phyloP scores from a whole-genome alignment of 2,888 invertebrate species.

The Fragum sueziense region DNA sequence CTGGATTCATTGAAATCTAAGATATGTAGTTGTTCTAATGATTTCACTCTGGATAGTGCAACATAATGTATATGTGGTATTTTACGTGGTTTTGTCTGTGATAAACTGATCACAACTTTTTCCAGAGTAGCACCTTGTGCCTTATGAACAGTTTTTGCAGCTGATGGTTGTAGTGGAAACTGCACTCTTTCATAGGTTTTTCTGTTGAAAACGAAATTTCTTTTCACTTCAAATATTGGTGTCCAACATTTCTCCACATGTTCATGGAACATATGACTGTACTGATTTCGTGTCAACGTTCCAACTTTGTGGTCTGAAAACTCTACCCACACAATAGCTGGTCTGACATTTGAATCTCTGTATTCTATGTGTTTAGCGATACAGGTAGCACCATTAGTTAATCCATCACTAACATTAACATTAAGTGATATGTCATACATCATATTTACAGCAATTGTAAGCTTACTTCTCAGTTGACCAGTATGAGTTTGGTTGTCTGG shows the following conservation, averaged over 20 bases:
- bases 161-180: constrained; percentile 48
- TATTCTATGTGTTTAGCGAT: constrained; percentile 37
- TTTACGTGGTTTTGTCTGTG: constrained; percentile 1
- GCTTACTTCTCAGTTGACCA: constrained; percentile 21
- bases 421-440: constrained; percentile 45
- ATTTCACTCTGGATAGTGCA: constrained; percentile 38
- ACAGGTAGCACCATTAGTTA: constrained; percentile 46
- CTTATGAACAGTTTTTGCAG: constrained; percentile 47
- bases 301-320: neutral
- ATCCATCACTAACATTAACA: constrained; percentile 41
- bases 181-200: constrained; percentile 47
- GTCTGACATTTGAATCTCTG: neutral
- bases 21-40: constrained; percentile 28
- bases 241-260: constrained; percentile 36
- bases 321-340: neutral
- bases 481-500: neutral
- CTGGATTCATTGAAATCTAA: constrained; percentile 33
- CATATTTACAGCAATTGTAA: constrained; percentile 19
- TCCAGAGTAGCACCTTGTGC: constrained; percentile 46
- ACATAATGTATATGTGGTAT: constrained; percentile 51
- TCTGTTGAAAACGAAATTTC: constrained; percentile 39
- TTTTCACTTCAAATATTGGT: constrained; percentile 46
- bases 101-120: constrained; percentile 14
- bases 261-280: no score
- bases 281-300: neutral